Base-by-base conservation (phyloP, 2,797 vertebrate genomes). In the Neopelma chrysocephalum region DNA sequence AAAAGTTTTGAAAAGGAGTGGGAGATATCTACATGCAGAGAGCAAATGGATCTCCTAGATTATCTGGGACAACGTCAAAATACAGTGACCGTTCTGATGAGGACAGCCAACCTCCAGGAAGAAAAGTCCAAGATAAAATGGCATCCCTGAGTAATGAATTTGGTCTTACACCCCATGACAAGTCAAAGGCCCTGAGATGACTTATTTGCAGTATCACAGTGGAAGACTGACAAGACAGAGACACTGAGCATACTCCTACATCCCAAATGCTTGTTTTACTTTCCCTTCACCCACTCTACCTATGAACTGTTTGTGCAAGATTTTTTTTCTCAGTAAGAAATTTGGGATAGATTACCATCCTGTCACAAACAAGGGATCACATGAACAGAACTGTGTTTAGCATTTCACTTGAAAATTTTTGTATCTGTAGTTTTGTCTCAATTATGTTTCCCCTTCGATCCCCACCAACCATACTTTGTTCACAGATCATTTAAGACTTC, bases 201-300 rank as follows among this genome's bases (percentile, higher is more conserved):
- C 38, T 65, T 61, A 61, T 47, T 76, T 84, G 81, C 62, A 84
- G 10, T 54, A 26, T 36, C 19, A 85, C 66, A 60, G 36, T 8
- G 32, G 26, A 66, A 62, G 66, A 57, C n/a, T 25, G 31, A 6
- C 51, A 64, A 85, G n/a, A 66, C 45, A 68, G 42, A 83, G 51
- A 43, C 20, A 58, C 31, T 31, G 62, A 66, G 36, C 19, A 1
- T n/a, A 47, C 5, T 76, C 51, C 40, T 45, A 58, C 36, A 78
- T 18, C n/a, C n/a, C 0, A 0, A 72, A 65, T 4, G 6, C n/a
- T 64, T 77, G 20, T 29, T 75, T 64, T 71, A n/a, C 40, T 54
- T 87, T 85, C 43, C 15, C 26, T 69, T 86, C 3, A 3, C 16
- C 14, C 29, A 69, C 5, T 3, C 4, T 29, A 87, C 38, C n/a